Percentiles rank a stretch among this genome's conserved stretches.
These are phyloP conservation scores for Ctenopoma kingsleyae DNA, from an alignment of 2,797 vertebrate genomes.

Conservation along the genomic window DNA sequence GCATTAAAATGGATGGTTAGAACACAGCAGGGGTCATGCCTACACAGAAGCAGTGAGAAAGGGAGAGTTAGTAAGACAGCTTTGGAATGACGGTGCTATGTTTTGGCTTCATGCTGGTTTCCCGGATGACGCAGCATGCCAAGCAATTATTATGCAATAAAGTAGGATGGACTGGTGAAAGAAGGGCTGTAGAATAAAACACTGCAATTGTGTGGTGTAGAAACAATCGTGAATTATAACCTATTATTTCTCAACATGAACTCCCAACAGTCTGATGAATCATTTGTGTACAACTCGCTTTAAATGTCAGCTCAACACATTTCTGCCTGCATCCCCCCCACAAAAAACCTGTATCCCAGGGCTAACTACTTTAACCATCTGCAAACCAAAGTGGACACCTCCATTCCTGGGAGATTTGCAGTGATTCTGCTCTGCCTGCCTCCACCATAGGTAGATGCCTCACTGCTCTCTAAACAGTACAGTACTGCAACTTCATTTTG, in stretches of 20 bases:
- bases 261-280: constrained; percentile 27
- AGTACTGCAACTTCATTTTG: neutral
- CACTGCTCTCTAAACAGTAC: neutral
- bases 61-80: constrained; percentile 26
- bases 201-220: neutral
- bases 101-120: constrained; percentile 43
- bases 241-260: constrained; percentile 33
- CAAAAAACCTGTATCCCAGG: neutral
- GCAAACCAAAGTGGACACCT: too few species aligned
- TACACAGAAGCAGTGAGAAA: constrained; percentile 16
- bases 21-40: constrained; percentile 20
- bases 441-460: neutral
- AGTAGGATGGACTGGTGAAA: constrained; percentile 51
- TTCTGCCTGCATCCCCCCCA: neutral
- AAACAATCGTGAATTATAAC: constrained; percentile 50
- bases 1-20: neutral
- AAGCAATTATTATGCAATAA: constrained; percentile 63
- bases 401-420: too few species aligned
- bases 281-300: constrained; percentile 15
- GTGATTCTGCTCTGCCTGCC: neutral
- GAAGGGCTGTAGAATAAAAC: constrained; percentile 29
- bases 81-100: constrained; percentile 41
- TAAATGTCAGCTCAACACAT: neutral
- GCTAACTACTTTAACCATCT: neutral
- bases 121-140: constrained; percentile 42